A percentile compares a stretch with the other conserved stretches of the same genome.
Conservation (phyloP, 1,140 invertebrate genomes). For the Drosophila pseudoobscura region DNA sequence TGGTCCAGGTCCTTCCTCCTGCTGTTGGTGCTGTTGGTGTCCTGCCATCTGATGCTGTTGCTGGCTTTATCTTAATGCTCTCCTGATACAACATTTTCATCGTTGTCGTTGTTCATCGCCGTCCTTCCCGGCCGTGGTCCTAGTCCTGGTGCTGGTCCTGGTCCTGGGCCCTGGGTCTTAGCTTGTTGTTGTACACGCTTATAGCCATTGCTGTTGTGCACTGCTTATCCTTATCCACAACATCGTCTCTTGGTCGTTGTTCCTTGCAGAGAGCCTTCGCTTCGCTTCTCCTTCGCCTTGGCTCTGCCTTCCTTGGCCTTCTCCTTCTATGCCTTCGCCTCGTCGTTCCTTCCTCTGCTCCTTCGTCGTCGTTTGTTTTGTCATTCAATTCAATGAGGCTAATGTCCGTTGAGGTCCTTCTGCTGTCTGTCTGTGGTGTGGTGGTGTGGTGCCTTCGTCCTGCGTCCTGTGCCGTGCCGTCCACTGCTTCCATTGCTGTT, state of each 20-base stretch:
- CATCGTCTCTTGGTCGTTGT: constrained; percentile 51
- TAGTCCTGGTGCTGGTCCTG: too few species aligned
- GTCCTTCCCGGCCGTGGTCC: constrained; percentile 22
- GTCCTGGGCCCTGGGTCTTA: constrained; percentile 10
- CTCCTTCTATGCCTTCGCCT: constrained; percentile 6
- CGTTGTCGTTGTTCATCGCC: constrained; percentile 43
- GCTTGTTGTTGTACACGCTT: constrained; percentile 28
- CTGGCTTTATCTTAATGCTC: constrained; percentile 79
- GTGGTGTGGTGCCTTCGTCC: constrained; percentile 34
- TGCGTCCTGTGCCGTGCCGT: constrained; percentile 53
- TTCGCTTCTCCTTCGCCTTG: constrained; percentile 23
- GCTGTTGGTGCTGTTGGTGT: constrained; percentile 14
- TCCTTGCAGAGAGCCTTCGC: constrained; percentile 6
- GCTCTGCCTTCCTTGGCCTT: neutral
- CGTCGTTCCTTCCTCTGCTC: constrained; percentile 14
- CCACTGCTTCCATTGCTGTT: constrained; percentile 79
- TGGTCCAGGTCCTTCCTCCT: constrained; percentile 52
- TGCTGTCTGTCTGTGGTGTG: constrained; percentile 9
- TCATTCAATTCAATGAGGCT: constrained; percentile 83
- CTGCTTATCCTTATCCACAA: constrained; percentile 79
- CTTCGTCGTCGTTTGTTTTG: constrained; percentile 73
- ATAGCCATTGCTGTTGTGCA: constrained; percentile 53
- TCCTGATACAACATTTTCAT: constrained; percentile 77
- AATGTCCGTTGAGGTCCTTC: constrained; percentile 76
- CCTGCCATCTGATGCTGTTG: constrained; percentile 68